Evolutionary conservation across 2,888 invertebrate species (phyloP).

Genomic region (Morinoia aosen): DNA sequence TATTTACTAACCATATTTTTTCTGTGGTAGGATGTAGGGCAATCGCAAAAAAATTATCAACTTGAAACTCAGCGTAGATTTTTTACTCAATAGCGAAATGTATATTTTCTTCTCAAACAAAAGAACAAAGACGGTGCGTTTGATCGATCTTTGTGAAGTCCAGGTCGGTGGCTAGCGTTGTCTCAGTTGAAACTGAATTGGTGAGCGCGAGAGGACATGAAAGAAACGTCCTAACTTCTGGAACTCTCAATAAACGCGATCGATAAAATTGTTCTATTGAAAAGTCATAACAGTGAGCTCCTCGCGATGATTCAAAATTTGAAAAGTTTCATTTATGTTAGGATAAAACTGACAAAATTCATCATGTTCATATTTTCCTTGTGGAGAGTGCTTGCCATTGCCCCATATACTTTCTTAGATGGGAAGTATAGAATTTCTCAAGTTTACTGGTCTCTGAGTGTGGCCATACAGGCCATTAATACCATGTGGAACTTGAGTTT

Average conservation of each 20-base stretch:
- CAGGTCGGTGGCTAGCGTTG: not conserved
- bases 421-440: not conserved
- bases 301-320: not conserved
- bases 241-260: not conserved
- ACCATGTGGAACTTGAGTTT: not conserved
- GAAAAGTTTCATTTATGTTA: not conserved
- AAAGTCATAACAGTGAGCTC: not conserved
- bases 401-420: not conserved
- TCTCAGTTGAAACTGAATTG: not conserved
- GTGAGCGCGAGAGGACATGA: not conserved
- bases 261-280: not conserved
- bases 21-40: too few relatives aligned
- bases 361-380: not conserved
- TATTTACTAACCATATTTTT: too few relatives aligned
- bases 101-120: not conserved
- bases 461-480: not conserved
- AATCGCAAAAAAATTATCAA: too few relatives aligned
- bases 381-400: not conserved
- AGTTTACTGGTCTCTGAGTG: not conserved
- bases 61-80: not conserved
- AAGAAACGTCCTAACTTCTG: not conserved
- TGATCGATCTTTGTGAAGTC: not conserved
- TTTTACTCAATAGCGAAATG: not conserved
- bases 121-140: not conserved
- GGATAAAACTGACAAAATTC: not conserved